Base-by-base conservation (phyloP, 2,797 vertebrate species). In the Coregonus suidteri region DNA sequence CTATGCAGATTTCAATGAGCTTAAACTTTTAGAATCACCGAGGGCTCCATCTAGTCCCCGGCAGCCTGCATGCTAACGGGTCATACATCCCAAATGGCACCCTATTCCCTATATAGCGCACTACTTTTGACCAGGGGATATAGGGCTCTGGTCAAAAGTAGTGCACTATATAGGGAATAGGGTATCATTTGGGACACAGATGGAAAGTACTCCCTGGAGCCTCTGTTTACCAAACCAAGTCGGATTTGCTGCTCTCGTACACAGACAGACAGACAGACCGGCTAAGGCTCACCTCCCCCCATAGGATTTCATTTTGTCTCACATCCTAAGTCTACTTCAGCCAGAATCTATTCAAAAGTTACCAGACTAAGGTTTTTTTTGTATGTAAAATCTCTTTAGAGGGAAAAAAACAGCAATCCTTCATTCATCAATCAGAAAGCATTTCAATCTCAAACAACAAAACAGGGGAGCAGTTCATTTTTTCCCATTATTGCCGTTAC, bases 171-270 rank as follows among this genome's bases (percentile, higher is more conserved):
- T 64, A 18, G 59, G 59, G 11, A 30, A 64, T 11, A 64, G 59
- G 3, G 2, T 20, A 1, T 9, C 59, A 64, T 64, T 64, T 64
- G 20, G 59, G 20, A 25, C 59, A 3, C 9, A 64, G 59, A 9
- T 64, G 1, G 89, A 84, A 54, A 75, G 76, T 75, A 76, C 90
- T 93, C 94, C 95, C 94, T 77, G 84, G 92, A 94, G 94, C 91
- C 91, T 91, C 90, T 94, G 93, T 95, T 95, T 95, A 95, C 93
- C 88, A 64, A 93, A 94, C 90, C 93, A 93, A 94, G 93, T 92
- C 91, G 87, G 93, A 95, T 94, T 94, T 94, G 85, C 91, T 87
- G 86, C 89, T 47, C 9, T 47, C 41, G 41, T 47, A 13, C 9
- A 47, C 31, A 34, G 31, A 34, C 31, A 34, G 31, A 34, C 31